phyloP scores from a whole-genome alignment of 2,797 vertebrate species.

The Gadopsis bispinosus region DNA sequence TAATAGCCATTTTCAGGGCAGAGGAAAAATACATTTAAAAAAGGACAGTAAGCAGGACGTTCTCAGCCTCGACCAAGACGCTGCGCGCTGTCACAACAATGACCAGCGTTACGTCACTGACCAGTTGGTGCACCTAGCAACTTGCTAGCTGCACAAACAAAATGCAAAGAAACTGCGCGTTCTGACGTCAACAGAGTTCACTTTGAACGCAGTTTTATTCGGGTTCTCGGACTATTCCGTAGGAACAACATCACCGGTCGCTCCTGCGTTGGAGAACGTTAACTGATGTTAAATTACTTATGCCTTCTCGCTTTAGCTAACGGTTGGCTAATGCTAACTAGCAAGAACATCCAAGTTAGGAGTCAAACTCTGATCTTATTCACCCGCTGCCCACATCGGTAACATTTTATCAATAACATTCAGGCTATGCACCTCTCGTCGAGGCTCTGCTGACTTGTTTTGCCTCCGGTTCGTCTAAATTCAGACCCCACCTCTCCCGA shows the following conservation, averaged over 20 bases:
- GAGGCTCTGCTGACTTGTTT: conserved; percentile 6
- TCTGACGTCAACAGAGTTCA: background rate
- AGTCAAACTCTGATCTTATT: conserved; percentile 39
- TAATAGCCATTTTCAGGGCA: background rate
- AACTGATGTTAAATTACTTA: conserved; percentile 32
- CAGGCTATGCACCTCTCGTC: background rate
- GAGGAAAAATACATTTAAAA: background rate
- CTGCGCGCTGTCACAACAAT: conserved; percentile 82
- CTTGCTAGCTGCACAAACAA: conserved; percentile 63
- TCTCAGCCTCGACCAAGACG: conserved; percentile 25
- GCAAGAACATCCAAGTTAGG: conserved; percentile 52
- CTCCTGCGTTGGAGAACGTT: background rate
- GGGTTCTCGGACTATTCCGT: background rate
- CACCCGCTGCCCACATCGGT: background rate
- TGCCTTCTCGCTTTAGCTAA: conserved; percentile 57
- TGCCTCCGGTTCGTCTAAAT: conserved; percentile 16
- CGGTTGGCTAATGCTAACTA: conserved; percentile 75
- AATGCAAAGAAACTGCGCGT: conserved; percentile 45
- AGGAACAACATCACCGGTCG: background rate
- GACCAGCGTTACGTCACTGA: conserved; percentile 79
- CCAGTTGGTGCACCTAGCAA: conserved; percentile 73
- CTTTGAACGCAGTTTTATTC: background rate
- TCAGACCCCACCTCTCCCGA: conserved; percentile 59
- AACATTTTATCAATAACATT: conserved; percentile 2
- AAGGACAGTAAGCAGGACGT: background rate